These are phyloP conservation scores for Sarcophaga variegata DNA, from an alignment of 2,888 invertebrate species.

Conservation along the genomic window DNA sequence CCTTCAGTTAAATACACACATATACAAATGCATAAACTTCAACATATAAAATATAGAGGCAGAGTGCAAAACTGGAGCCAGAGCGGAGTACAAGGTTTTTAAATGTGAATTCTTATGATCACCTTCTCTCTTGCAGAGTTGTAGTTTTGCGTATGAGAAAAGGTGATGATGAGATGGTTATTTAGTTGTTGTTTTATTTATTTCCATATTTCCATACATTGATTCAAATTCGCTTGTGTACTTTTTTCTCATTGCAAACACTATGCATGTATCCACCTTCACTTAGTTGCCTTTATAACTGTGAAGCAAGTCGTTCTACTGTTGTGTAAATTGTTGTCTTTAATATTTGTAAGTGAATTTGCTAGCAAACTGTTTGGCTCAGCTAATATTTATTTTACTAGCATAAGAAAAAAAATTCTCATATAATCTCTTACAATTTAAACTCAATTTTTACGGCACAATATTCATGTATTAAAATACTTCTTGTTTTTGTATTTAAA, in stretches of 20 bases:
- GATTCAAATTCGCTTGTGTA: background rate
- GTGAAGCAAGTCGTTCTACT: no score
- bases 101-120: background rate
- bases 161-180: slow-evolving; percentile 28
- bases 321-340: no score
- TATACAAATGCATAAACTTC: background rate
- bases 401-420: no score
- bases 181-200: slow-evolving; percentile 17
- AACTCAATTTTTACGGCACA: no score
- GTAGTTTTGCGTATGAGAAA: background rate
- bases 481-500: no score
- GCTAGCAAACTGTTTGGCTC: no score
- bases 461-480: no score
- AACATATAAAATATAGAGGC: background rate
- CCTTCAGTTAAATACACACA: background rate
- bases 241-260: background rate
- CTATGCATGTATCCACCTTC: no score
- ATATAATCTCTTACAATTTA: no score
- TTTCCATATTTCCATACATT: background rate
- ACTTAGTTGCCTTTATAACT: no score
- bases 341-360: no score
- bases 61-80: background rate
- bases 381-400: no score
- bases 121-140: background rate
- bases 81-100: background rate